A percentile compares a stretch with the other conserved stretches of the same genome.
These are phyloP conservation scores for Peribatodes rhomboidaria DNA, from an alignment of 2,888 invertebrate species.

Conservation along the genomic window DNA sequence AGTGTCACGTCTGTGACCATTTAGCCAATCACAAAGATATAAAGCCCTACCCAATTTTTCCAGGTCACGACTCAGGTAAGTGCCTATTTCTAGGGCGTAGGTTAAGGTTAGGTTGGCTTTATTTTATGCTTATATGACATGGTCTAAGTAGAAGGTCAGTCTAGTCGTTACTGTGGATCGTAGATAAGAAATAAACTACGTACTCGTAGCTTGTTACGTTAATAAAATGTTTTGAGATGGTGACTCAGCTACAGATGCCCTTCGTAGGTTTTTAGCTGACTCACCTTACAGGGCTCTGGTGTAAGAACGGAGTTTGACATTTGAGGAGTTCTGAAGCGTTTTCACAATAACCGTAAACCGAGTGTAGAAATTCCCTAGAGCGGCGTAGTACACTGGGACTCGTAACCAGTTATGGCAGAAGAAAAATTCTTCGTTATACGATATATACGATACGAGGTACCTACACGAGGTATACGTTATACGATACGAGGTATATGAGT, in stretches of 20 bases:
- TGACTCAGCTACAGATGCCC: slow-evolving; percentile 23
- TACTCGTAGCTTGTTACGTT: slow-evolving; percentile 20
- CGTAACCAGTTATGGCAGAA: too few species aligned
- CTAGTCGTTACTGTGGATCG: slow-evolving; percentile 27
- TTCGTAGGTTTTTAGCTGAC: slow-evolving; percentile 16
- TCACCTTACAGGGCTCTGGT: background rate
- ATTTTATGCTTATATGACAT: slow-evolving; percentile 5
- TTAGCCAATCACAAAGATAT: slow-evolving; percentile 4
- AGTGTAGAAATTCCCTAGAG: too few species aligned
- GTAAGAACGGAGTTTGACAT: too few species aligned
- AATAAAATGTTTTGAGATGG: slow-evolving; percentile 12
- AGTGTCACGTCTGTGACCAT: background rate
- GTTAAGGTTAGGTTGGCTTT: slow-evolving; percentile 17
- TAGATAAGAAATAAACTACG: slow-evolving; percentile 32
- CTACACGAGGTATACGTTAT: too few species aligned
- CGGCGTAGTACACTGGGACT: too few species aligned
- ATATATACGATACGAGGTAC: too few species aligned
- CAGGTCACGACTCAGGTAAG: slow-evolving; percentile 19
- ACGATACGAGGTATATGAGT: too few species aligned
- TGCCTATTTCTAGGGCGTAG: slow-evolving; percentile 16
- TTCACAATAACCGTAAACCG: too few species aligned
- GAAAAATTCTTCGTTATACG: too few species aligned
- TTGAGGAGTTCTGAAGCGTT: too few species aligned
- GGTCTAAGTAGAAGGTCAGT: slow-evolving; percentile 28
- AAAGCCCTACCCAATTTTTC: slow-evolving; percentile 2